These are phyloP conservation scores for Caenorhabditis inopinata DNA, from an alignment of 1,140 invertebrate species.

Conservation along the genomic window DNA sequence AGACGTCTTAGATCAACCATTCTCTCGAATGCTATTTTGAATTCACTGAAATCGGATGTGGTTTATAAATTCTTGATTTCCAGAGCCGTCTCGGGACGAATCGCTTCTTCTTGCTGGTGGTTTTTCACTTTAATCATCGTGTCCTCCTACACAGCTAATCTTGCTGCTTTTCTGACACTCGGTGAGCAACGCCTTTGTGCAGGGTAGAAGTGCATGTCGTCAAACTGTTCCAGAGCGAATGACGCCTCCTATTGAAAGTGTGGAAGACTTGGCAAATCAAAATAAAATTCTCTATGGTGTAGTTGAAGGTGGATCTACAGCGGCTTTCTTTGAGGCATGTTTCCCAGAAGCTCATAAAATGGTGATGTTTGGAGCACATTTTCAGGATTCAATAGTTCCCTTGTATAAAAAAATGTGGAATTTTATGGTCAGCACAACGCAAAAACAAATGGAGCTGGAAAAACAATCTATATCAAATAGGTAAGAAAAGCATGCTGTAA, in stretches of 20 bases:
- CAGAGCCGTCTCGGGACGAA: slow-evolving; percentile 85
- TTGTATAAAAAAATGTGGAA: slow-evolving; percentile 93
- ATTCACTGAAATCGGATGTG: no score
- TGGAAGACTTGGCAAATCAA: slow-evolving; percentile 89
- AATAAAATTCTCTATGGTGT: slow-evolving; percentile 93
- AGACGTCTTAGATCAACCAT: no score
- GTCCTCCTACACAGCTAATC: slow-evolving; percentile 97
- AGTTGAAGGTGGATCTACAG: slow-evolving; percentile 80
- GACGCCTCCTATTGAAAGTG: slow-evolving; percentile 70
- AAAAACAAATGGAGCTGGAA: slow-evolving; percentile 26
- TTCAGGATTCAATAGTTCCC: slow-evolving; percentile 77
- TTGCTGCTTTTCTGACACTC: slow-evolving; percentile 87
- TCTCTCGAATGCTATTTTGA: no score
- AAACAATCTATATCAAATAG: neutral
- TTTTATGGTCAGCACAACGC: slow-evolving; percentile 74
- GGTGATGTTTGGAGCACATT: neutral
- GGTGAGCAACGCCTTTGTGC: slow-evolving; percentile 61
- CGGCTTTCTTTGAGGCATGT: slow-evolving; percentile 86
- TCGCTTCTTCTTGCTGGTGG: slow-evolving; percentile 97
- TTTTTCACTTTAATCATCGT: slow-evolving; percentile 97
- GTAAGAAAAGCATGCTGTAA: no score
- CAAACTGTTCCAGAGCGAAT: slow-evolving; percentile 38
- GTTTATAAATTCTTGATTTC: no score
- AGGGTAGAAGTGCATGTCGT: neutral
- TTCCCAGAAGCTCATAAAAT: slow-evolving; percentile 79